A percentile compares a stretch with the other conserved stretches of the same genome.
phyloP scores from a whole-genome alignment of 1,140 invertebrate genomes.

The Hyphantria cunea region DNA sequence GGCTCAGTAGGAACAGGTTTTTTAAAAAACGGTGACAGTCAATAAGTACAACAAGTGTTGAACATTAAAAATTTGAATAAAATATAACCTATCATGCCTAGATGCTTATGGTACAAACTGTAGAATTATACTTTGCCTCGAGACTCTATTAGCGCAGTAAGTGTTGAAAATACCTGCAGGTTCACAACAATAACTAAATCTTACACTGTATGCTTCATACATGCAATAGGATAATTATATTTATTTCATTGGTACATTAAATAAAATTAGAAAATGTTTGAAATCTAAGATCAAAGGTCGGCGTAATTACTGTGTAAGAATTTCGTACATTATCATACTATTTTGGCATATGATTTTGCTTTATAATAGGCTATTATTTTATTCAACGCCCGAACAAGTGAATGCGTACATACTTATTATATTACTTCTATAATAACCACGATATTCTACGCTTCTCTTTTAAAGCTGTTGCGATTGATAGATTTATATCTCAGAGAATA shows the following conservation, averaged over 20 bases:
- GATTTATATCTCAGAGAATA: neutral
- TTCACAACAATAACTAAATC: neutral
- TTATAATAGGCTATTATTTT: conserved; percentile 72
- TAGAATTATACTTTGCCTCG: conserved; percentile 3
- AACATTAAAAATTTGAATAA: no score
- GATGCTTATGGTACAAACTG: no score
- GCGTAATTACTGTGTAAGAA: conserved; percentile 55
- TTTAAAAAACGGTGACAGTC: no score
- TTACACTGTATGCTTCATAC: conserved; percentile 9
- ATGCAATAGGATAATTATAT: conserved; percentile 19
- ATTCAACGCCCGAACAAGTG: conserved; percentile 57
- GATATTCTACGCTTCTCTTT: neutral
- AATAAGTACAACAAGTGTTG: no score
- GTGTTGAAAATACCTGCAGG: conserved; percentile 20
- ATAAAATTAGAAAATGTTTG: conserved; percentile 41
- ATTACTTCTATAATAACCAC: conserved; percentile 38
- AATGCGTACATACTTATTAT: conserved; percentile 59
- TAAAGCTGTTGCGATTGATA: neutral
- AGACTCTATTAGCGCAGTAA: conserved; percentile 11
- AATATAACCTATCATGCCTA: no score
- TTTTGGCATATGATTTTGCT: conserved; percentile 62
- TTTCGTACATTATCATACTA: conserved; percentile 44
- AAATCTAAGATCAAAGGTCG: conserved; percentile 63
- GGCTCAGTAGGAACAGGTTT: no score
- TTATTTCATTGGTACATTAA: conserved; percentile 29